These are phyloP conservation scores for Telmatochromis sp. DNA, from an alignment of 2,113 vertebrate genomes.

Conservation along the genomic window DNA sequence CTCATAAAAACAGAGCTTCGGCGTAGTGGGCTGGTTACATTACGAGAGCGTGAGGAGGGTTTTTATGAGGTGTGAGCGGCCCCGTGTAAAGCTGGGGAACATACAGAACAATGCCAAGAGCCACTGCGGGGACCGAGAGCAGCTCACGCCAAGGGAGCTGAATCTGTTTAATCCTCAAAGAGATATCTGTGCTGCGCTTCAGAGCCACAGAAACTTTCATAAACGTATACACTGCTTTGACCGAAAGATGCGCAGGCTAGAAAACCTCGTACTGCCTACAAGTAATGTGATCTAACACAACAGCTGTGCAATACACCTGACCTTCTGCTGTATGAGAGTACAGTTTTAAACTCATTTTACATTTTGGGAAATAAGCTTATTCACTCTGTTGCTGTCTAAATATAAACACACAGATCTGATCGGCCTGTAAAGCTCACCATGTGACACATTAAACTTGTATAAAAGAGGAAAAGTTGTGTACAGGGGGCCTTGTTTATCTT, in stretches of 20 bases:
- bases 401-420: background rate
- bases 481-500: rapidly evolving
- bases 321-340: background rate
- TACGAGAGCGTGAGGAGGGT: background rate
- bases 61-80: constrained; percentile 8
- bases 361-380: background rate
- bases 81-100: background rate
- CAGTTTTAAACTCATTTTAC: background rate
- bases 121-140: background rate
- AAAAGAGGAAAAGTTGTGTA: background rate
- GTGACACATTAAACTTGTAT: background rate
- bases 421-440: background rate
- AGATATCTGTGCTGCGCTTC: background rate
- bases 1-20: constrained; percentile 28
- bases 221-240: background rate
- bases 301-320: background rate
- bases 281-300: background rate
- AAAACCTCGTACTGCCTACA: background rate
- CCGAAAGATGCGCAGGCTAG: background rate
- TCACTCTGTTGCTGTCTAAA: background rate
- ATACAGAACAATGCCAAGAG: background rate
- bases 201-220: background rate
- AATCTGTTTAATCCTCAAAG: background rate
- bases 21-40: background rate
- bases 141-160: background rate